phyloP scores from a whole-genome alignment of 2,888 invertebrate species.

The Catonia carolina region DNA sequence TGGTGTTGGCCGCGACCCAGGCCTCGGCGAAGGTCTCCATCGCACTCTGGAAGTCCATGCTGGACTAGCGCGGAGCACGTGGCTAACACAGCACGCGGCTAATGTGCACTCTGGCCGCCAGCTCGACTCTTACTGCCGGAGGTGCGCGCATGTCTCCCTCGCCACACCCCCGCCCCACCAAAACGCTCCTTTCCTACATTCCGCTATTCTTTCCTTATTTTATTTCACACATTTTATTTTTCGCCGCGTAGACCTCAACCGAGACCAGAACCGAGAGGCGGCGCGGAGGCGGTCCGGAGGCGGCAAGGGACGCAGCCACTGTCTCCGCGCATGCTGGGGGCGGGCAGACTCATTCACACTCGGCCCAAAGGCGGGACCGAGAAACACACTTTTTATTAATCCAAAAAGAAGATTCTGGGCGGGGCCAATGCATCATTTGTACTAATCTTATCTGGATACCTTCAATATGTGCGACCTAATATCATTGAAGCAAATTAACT shows the following conservation, averaged over 20 bases:
- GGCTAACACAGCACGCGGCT: not conserved
- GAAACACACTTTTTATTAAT: conserved; percentile 7
- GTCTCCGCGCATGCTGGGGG: conserved; percentile 8
- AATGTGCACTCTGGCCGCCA: not conserved
- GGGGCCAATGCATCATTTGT: not conserved
- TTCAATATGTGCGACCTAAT: not conserved
- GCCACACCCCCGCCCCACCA: not conserved
- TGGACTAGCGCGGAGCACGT: conserved; percentile 9
- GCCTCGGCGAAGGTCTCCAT: conserved; percentile 98
- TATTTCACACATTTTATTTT: too few relatives aligned
- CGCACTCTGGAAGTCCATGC: conserved; percentile 96
- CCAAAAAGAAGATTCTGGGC: conserved; percentile 10
- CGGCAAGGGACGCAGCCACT: not conserved
- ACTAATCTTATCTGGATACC: conserved; percentile 12
- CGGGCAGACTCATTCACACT: conserved; percentile 12
- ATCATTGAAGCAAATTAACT: not conserved
- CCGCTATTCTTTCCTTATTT: not conserved
- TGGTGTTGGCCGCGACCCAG: conserved; percentile 89
- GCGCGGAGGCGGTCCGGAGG: not conserved
- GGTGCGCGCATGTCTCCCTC: not conserved
- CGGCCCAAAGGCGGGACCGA: conserved; percentile 1
- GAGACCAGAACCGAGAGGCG: not conserved
- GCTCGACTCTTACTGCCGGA: not conserved
- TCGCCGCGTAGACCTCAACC: too few relatives aligned
- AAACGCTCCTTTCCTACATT: not conserved